phyloP scores from a whole-genome alignment of 2,797 vertebrate genomes.

The Synaphobranchus kaupii region DNA sequence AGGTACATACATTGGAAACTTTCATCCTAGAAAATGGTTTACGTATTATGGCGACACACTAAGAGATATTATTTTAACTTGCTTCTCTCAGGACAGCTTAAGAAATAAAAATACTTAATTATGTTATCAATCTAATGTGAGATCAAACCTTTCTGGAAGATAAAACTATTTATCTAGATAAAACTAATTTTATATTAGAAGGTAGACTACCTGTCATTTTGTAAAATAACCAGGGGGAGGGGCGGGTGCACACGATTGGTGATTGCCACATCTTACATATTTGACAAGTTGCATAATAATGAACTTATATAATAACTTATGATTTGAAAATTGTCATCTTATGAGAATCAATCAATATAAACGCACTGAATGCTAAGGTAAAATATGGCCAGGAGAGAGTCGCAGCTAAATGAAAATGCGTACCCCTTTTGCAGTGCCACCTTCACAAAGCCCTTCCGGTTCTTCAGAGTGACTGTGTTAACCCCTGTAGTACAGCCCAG shows the following conservation, averaged over 20 bases:
- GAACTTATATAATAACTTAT: no score
- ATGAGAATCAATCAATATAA: neutral
- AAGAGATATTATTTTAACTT: neutral
- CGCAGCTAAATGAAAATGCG: constrained; percentile 51
- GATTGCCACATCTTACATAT: no score
- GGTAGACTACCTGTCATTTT: neutral
- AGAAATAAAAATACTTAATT: neutral
- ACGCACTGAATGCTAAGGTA: neutral
- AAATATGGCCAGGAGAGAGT: neutral
- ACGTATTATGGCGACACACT: neutral
- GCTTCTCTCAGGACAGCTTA: neutral
- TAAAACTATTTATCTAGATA: neutral
- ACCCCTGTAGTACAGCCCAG: constrained; percentile 84
- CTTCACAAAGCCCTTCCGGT: constrained; percentile 91
- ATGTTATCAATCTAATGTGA: neutral
- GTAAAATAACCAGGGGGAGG: neutral
- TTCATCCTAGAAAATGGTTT: neutral
- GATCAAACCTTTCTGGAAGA: neutral
- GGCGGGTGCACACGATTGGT: no score
- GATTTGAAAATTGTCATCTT: neutral
- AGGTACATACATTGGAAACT: neutral
- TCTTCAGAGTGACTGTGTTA: constrained; percentile 84
- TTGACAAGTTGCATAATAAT: no score
- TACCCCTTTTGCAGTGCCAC: constrained; percentile 90
- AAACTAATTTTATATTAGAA: neutral